Base-by-base conservation (phyloP, 1,140 invertebrate species). In the Bombus balteatus region DNA sequence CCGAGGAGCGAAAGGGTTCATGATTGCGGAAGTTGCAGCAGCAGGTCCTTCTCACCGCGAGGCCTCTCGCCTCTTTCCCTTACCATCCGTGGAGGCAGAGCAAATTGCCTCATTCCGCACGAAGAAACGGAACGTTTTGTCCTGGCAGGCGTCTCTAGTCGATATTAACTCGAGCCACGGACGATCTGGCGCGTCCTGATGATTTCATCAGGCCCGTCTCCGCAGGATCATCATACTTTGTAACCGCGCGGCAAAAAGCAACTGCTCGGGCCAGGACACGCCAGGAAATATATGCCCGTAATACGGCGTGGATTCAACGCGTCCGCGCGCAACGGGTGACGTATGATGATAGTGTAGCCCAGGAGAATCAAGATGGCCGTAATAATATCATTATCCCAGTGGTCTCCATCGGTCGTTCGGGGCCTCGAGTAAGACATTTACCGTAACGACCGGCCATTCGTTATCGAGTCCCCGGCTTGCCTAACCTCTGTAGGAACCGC, bases 351-450 rank as follows among this genome's bases (percentile, higher is more conserved):
- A 93, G 93, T 89, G 86, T 88, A 83, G 85, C 87, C 92, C 88
- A 87, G 86, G 92, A 90, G 92, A 93, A 93, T 93, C 92, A 93
- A 93, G 92, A 93, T 93, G 93, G 90, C 91, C 90, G 92, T 93
- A 93, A 93, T 93, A 93, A 93, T 93, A 93, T 93, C 93, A 93
- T 93, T 93, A 93, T 92, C 92, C 87, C 92, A 89, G 92, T 90
- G 91, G 89, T 91, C 85, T 89, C 83, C 88, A 83, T 90, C 88
- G 86, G 87, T 75, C 79, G 87, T 89, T 82, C 87, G 81, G 76
- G 73, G 87, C 87, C 89, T 68, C 87, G 90, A 92, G 91, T 92
- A 90, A 92, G 91, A 92, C 91, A 92, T 92, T 92, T 92, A 92
- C 88, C 87, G 88, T 91, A 91, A 91, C 90, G 90, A 91, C 90